Conservation (phyloP, 2,888 invertebrate genomes). For the Mamestra brassicae region DNA sequence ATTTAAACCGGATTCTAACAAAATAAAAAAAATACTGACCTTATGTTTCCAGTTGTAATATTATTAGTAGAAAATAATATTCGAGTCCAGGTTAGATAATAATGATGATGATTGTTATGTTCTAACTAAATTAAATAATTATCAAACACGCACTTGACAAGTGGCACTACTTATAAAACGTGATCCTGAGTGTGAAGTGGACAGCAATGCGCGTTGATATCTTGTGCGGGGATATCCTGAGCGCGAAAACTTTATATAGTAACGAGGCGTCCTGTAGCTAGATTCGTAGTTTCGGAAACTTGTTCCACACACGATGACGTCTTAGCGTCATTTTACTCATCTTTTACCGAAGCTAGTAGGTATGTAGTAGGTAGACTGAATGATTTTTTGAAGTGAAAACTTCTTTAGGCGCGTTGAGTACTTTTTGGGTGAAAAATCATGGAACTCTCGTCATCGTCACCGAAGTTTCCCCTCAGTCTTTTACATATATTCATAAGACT, state of each 20-base stretch:
- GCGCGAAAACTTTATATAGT: constrained; percentile 6
- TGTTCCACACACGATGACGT: background rate
- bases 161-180: too few species aligned
- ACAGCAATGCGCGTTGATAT: background rate
- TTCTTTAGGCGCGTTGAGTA: too few species aligned
- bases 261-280: background rate
- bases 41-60: constrained; percentile 18
- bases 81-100: background rate
- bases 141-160: constrained; percentile 3
- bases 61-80: constrained; percentile 8
- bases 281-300: background rate
- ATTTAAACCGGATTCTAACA: too few species aligned
- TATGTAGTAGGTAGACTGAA: background rate
- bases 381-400: too few species aligned
- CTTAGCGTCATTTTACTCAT: background rate
- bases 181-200: background rate
- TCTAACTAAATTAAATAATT: background rate
- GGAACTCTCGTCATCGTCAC: background rate
- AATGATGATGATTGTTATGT: background rate
- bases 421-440: too few species aligned
- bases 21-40: too few species aligned
- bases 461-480: background rate
- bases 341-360: background rate
- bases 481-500: background rate
- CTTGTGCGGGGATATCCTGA: background rate